phyloP scores from a whole-genome alignment of 1,140 invertebrate species.

The Sitodiplosis mosellana region DNA sequence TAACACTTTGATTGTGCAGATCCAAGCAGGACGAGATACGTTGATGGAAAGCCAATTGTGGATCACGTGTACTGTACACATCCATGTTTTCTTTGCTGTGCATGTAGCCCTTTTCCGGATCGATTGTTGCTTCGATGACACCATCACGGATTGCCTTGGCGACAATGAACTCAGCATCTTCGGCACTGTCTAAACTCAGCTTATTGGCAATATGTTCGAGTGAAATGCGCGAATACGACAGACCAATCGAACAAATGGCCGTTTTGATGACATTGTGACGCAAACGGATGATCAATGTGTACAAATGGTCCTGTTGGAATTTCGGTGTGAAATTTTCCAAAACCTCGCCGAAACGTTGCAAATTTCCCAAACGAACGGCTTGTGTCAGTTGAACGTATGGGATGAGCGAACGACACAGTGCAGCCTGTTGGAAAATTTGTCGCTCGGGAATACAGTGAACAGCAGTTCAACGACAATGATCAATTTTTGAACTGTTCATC shows the following conservation, averaged over 20 bases:
- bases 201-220: slow-evolving; percentile 88
- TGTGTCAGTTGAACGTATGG: slow-evolving; percentile 97
- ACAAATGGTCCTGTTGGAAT: slow-evolving; percentile 81
- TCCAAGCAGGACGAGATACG: slow-evolving; percentile 95
- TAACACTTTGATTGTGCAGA: slow-evolving; percentile 93
- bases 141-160: slow-evolving; percentile 99
- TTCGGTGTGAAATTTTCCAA: slow-evolving; percentile 75
- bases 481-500: slow-evolving; percentile 93
- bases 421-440: slow-evolving; percentile 72
- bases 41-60: slow-evolving; percentile 92
- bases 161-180: slow-evolving; percentile 98
- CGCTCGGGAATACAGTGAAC: slow-evolving; percentile 89
- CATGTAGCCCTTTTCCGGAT: slow-evolving; percentile 91
- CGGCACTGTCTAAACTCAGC: slow-evolving; percentile 78
- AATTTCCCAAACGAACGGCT: slow-evolving; percentile 87
- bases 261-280: slow-evolving; percentile 99
- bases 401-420: slow-evolving; percentile 65
- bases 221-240: slow-evolving; percentile 93
- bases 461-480: slow-evolving; percentile 91
- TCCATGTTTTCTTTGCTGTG: slow-evolving; percentile 93
- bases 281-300: slow-evolving; percentile 81
- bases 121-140: slow-evolving; percentile 92
- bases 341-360: slow-evolving; percentile 86
- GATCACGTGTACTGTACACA: slow-evolving; percentile 93
- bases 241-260: slow-evolving; percentile 87